Evolutionary conservation across 2,797 vertebrate genomes (phyloP), one percentile per base, ranked within the genome.

Genomic region (Lepidocolaptes lacrymiger): DNA sequence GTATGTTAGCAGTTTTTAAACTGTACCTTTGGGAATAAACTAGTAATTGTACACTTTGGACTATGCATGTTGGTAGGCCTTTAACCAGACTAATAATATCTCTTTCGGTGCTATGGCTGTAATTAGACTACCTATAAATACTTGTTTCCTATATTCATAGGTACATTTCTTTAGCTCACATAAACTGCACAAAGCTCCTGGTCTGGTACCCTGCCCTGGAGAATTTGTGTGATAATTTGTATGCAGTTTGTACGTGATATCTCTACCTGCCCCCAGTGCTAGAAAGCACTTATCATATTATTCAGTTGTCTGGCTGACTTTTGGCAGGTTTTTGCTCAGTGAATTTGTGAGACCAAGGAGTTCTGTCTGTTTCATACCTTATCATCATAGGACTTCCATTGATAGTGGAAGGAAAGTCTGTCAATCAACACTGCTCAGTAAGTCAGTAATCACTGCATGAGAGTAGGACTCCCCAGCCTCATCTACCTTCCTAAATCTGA

Each of bases 31-130:
- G 11, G 34, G 36, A 91, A 63, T 23, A 91, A 77, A 8, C 3
- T 62, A 54, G 39, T 10, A 59, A 34, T n/a, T 36, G 36, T 46
- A 66, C 18, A 58, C 73, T 81, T 92, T 76, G 73, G 62, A 93
- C 58, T 82, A 5, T 7, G 24, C 18, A 28, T 0, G 0, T 54
- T 48, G 46, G 5, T 15, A 72, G 30, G 7, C 12, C 24, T 72
- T 24, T 68, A 88, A 56, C 16, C n/a, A 28, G 36, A 67, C 17
- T 61, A 72, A 61, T 36, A 79, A 61, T 21, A 36, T 62, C 10
- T 15, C 8, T 43, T 80, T 55, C 10, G 24, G 48, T 20, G 7
- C 55, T 71, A 36, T 43, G 21, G 9, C 12, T 91, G 10, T 52
- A 73, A 79, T 66, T 77, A 77, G 34, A 34, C 48, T 55, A 37